Base-by-base conservation (phyloP, 2,113 vertebrate genomes). In the Lonchura striata region DNA sequence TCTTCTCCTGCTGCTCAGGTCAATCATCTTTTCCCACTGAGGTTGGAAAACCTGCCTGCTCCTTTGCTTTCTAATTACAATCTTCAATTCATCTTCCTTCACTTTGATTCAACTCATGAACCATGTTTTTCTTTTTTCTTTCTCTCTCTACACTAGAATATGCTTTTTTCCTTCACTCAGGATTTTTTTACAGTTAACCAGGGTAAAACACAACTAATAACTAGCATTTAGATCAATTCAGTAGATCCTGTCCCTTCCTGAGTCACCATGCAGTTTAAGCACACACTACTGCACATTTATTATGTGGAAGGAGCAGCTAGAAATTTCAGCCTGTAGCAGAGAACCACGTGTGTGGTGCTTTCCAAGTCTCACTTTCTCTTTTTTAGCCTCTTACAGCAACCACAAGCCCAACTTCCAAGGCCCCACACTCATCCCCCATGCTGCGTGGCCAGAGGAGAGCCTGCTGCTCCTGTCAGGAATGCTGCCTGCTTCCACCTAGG, bases 21-120 rank as follows among this genome's bases (percentile, higher is more conserved):
- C 94, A 97, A 96, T 89, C 93, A 91, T 92, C 86, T 88, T 94
- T 93, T 81, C 88, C 92, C 96, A 94, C 69, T 66, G 93, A 92
- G 94, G 79, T 0, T 87, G 79, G 95, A 95, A 94, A 94, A 88
- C 78, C 72, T 94, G 88, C 46, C 90, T 86, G 79, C 83, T 82
- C 39, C 88, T 96, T 82, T 88, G 88, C 85, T 96, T 87, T 94
- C 80, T 95, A 92, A 79, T 95, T 94, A 91, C 75, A 75, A 87
- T 94, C 82, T 66, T 41, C 88, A 94, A 85, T 92, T 95, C 87
- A 94, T 95, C 84, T 94, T 95, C 59, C 86, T 95, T 91, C 65
- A 56, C 80, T 64, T 93, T 90, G 70, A 63, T 66, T 83, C 82
- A 63, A 3, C 50, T 81, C 65, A 42, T 71, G 23, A 95, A 71